These are phyloP conservation scores for Bombus superbus DNA, from an alignment of 1,140 invertebrate species.

Conservation along the genomic window DNA sequence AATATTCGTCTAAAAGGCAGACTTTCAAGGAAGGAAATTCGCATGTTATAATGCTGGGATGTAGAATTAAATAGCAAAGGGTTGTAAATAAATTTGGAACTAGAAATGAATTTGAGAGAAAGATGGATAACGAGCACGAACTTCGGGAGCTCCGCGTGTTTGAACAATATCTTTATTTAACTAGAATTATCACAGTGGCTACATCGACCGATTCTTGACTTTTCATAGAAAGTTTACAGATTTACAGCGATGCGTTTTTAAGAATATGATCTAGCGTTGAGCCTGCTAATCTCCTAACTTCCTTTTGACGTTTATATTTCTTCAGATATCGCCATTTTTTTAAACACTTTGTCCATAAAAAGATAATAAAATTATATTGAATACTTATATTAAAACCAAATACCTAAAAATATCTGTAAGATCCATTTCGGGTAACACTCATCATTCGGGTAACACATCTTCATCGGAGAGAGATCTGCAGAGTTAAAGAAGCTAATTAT, in stretches of 20 bases:
- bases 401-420: neutral
- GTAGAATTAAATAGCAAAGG: neutral
- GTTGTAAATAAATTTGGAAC: neutral
- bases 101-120: neutral
- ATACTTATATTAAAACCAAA: no score
- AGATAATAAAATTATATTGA: no score
- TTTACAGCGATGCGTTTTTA: no score
- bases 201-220: neutral
- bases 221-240: neutral
- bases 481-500: neutral
- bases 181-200: neutral
- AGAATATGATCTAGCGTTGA: no score
- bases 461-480: neutral
- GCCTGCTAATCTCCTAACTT: no score
- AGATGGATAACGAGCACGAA: neutral
- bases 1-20: neutral
- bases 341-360: no score
- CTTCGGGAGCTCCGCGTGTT: neutral
- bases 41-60: neutral
- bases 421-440: neutral
- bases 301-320: no score
- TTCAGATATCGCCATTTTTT: no score
- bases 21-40: neutral
- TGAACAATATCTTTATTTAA: neutral
- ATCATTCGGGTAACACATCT: no score